Evolutionary conservation across 2,113 vertebrate species (phyloP).

Genomic region (Chlamydotis undulata): DNA sequence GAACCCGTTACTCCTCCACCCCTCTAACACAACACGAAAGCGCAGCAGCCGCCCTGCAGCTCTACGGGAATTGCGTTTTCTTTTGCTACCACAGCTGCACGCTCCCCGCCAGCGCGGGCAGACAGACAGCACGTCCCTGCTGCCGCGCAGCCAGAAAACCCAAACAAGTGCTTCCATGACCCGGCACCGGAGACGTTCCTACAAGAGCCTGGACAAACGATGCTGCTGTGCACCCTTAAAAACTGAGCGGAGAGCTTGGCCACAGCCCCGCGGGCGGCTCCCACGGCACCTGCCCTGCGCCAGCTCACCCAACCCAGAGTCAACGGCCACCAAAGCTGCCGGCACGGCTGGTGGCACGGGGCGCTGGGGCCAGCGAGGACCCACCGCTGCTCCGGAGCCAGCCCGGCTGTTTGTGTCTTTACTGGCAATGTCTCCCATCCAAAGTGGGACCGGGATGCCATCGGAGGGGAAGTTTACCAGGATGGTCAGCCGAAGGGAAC

Average conservation of each 20-base stretch:
- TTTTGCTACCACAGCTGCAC: not conserved
- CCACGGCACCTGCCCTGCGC: not conserved
- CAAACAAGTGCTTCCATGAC: not conserved
- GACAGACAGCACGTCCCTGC: not conserved
- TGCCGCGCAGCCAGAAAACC: not conserved
- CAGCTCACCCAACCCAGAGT: accelerated
- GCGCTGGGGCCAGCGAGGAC: not conserved
- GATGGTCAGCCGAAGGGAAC: not conserved
- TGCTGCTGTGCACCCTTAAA: not conserved
- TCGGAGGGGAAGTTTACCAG: accelerated
- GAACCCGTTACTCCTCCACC: not conserved
- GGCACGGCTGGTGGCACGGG: not conserved
- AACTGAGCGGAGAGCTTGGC: accelerated
- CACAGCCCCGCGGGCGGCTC: not conserved
- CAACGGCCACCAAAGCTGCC: accelerated
- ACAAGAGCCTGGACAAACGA: accelerated
- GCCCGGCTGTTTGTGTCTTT: not conserved
- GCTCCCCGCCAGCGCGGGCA: accelerated
- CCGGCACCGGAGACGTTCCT: accelerated
- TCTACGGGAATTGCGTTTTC: accelerated
- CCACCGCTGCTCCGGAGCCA: accelerated
- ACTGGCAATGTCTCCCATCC: accelerated
- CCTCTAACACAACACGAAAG: not conserved
- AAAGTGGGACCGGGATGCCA: not conserved
- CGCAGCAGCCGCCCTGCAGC: not conserved